Percentiles rank a stretch among this genome's conserved stretches.
These are phyloP conservation scores for Agapornis roseicollis DNA, from an alignment of 2,113 vertebrate species.

Conservation along the genomic window DNA sequence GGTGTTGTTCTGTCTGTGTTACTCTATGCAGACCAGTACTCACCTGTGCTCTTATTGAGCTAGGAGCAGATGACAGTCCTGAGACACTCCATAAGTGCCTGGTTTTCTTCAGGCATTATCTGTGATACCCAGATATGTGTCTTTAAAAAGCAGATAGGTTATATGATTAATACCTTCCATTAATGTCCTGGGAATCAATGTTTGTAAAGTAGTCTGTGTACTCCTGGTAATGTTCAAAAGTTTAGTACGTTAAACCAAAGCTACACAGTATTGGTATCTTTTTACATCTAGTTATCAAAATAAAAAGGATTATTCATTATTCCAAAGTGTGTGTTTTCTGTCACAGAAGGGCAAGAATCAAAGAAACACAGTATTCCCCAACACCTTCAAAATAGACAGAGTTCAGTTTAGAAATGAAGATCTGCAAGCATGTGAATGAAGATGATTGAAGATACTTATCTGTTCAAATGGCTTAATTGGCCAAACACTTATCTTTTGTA, in stretches of 20 bases:
- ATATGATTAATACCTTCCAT: neutral
- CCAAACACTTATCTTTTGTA: neutral
- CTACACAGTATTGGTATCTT: neutral
- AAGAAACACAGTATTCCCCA: neutral
- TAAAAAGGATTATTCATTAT: neutral
- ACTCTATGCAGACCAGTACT: neutral
- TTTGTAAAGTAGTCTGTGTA: neutral
- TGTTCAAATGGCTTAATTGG: neutral
- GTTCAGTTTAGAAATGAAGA: neutral
- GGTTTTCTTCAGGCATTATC: neutral
- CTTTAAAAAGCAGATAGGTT: neutral
- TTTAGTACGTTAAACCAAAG: neutral
- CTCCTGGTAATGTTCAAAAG: neutral
- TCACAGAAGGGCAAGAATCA: neutral
- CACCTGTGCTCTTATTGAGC: neutral
- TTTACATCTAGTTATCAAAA: neutral
- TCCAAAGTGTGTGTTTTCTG: neutral
- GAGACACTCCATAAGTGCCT: neutral
- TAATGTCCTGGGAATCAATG: neutral
- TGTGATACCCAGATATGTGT: neutral
- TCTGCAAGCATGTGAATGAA: neutral
- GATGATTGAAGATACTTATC: neutral
- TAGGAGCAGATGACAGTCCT: neutral
- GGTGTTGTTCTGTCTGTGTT: neutral
- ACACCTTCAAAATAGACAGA: fast-evolving